Percentiles rank a stretch among this genome's conserved stretches.
Conservation (phyloP, 2,113 vertebrate genomes). For the Salvelinus namaycush region DNA sequence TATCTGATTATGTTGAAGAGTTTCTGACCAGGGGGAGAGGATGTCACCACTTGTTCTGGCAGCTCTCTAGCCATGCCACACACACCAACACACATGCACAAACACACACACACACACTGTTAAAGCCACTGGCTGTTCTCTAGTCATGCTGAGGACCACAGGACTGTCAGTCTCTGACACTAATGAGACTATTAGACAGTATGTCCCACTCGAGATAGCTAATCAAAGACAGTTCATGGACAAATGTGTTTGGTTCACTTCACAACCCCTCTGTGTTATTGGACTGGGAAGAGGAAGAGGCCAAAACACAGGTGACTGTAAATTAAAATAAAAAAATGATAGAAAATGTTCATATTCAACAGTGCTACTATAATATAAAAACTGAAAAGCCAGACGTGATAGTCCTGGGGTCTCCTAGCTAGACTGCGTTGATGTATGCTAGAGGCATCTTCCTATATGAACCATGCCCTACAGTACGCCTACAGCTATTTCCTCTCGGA, state of each 20-base stretch:
- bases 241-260: not conserved
- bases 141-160: constrained; percentile 24
- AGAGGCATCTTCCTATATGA: no score
- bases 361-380: not conserved
- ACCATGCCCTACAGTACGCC: no score
- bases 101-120: constrained; percentile 17
- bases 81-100: not conserved
- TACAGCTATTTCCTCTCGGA: no score
- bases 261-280: not conserved
- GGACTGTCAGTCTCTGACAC: constrained; percentile 10
- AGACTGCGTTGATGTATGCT: no score
- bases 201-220: constrained; percentile 26
- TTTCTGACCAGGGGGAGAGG: not conserved
- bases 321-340: no score
- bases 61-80: not conserved
- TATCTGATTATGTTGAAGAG: no score
- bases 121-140: not conserved
- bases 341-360: no score
- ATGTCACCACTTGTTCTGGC: not conserved
- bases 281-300: no score
- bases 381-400: no score
- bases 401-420: no score
- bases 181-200: constrained; percentile 47
- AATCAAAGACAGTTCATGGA: constrained; percentile 36
- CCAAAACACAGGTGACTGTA: no score